Percentiles rank a stretch among this genome's conserved stretches.
phyloP scores from a whole-genome alignment of 2,888 invertebrate genomes.

The Rotaria magnacalcarata region DNA sequence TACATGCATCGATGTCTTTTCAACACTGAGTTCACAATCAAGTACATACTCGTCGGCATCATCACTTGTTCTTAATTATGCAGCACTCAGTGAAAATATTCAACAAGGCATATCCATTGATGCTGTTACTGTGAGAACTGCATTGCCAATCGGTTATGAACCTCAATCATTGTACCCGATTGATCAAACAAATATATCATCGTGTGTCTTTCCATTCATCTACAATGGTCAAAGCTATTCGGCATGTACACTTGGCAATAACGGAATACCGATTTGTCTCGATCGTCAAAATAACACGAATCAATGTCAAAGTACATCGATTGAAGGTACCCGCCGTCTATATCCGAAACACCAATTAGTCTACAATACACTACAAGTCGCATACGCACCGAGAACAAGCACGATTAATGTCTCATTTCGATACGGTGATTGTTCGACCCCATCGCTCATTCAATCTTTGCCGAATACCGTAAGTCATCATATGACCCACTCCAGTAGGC shows the following conservation, averaged over 20 bases:
- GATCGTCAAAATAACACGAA: not conserved
- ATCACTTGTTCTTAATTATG: not conserved
- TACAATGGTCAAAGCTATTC: conserved; percentile 35
- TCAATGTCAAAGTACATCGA: not conserved
- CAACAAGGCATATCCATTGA: conserved; percentile 7
- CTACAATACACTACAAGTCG: not conserved
- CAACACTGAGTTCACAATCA: not conserved
- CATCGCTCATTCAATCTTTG: not conserved
- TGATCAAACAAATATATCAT: not conserved
- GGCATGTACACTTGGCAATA: conserved; percentile 15
- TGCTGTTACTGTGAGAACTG: conserved; percentile 25
- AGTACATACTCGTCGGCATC: not conserved
- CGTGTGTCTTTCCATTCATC: conserved; percentile 38
- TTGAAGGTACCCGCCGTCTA: not conserved
- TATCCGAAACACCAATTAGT: not conserved
- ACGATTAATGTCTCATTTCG: not conserved
- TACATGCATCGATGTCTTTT: conserved; percentile 7
- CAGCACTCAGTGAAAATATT: not conserved
- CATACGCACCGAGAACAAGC: not conserved
- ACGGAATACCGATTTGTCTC: conserved; percentile 2
- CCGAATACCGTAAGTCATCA: not conserved
- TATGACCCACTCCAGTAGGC: too few relatives aligned
- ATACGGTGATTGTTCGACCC: not conserved
- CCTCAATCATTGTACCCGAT: not conserved
- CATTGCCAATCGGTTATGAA: conserved; percentile 34